Evolutionary conservation across 2,113 vertebrate genomes (phyloP), one percentile per base, ranked within the genome.

Genomic region (Potamarius usumacintae): DNA sequence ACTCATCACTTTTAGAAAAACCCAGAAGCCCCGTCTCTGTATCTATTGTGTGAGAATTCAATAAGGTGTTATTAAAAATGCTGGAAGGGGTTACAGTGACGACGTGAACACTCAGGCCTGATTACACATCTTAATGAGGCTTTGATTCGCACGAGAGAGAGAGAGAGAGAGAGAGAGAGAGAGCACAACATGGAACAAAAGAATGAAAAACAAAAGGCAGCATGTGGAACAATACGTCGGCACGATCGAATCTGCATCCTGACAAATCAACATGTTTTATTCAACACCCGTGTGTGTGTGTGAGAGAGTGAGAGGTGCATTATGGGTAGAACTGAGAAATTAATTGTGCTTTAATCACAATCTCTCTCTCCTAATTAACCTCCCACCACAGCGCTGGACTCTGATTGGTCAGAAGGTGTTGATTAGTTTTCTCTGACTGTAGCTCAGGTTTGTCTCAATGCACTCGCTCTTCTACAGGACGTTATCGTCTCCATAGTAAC

Each of bases 51-150:
- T 84, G 63, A 89, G 86, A 65, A 91, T 91, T 91, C 93, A 94
- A 94, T 94, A 93, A 94, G 90, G 88, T 90, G 92, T 94, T 95
- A 95, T 95, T 95, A 94, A 95, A 95, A 94, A 94, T 88, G 94
- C 95, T 94, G 87, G 88, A 80, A 92, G 94, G 92, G 87, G 93
- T 93, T 93, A 92, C 94, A 93, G 92, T 92, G 93, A 93, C 89
- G 89, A 87, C 87, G 67, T 0, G 86, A 85, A 69, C 89, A 86
- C 92, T 92, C 89, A 90, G 94, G 93, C 92, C 93, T 93, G 85
- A 90, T 95, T 89, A 90, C 88, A 89, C 92, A 94, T 94, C 91
- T 88, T 94, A 94, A 94, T 93, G 88, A 94, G 92, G 90, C 88
- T 86, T 86, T 90, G 92, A 93, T 89, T 85, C 91, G 4, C 42